These are phyloP conservation scores for Sicus ferrugineus DNA, from an alignment of 2,888 invertebrate species.

Conservation along the genomic window DNA sequence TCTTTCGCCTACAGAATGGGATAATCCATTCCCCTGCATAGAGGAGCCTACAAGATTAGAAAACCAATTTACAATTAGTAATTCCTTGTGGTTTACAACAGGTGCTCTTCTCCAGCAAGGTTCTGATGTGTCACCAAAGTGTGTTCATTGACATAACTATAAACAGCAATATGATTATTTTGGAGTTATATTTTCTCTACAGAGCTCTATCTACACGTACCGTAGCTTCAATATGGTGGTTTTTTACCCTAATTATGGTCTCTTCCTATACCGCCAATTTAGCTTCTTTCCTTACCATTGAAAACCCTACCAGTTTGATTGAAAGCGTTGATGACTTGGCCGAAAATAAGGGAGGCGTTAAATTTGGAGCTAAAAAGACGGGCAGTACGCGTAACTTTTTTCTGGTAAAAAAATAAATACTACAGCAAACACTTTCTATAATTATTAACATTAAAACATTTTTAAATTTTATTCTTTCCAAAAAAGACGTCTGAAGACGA, in stretches of 20 bases:
- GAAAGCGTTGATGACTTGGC: conserved; percentile 85
- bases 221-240: conserved; percentile 88
- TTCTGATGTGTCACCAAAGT: conserved; percentile 87
- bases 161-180: not conserved
- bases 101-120: conserved; percentile 89
- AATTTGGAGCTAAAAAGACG: conserved; percentile 82
- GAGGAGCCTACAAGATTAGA: conserved; percentile 83
- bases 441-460: no score
- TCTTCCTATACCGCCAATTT: conserved; percentile 90
- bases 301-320: conserved; percentile 74
- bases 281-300: conserved; percentile 88
- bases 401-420: conserved; percentile 68
- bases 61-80: conserved; percentile 83
- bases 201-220: conserved; percentile 88
- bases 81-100: conserved; percentile 89
- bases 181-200: conserved; percentile 23
- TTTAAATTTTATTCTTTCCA: not conserved
- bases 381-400: conserved; percentile 92
- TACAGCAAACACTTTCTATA: no score
- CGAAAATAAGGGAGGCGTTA: conserved; percentile 76
- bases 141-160: conserved; percentile 56
- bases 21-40: conserved; percentile 84
- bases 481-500: conserved; percentile 75
- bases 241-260: conserved; percentile 80
- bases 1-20: conserved; percentile 86